Evolutionary conservation across 2,113 vertebrate genomes (phyloP), one percentile per base, ranked within the genome.

Genomic region (Boleophthalmus pectinirostris): DNA sequence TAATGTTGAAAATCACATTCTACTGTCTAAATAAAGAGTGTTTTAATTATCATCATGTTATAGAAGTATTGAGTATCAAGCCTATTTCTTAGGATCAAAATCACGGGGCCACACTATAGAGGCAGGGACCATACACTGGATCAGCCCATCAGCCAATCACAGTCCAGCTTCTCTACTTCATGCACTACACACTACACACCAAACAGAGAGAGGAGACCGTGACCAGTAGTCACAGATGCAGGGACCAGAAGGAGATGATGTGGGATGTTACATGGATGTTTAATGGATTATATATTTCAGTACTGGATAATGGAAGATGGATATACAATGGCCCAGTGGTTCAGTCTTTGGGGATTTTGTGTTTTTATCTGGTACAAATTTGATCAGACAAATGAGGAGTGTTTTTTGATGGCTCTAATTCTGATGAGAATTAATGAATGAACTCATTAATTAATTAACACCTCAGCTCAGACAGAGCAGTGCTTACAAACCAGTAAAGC

Each of bases 161-260:
- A 29, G 25, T 53, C 11, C 13, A n/a, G 46, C 16, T 21, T 12
- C 23, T 58, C 23, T 69, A 57, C 67, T 38, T 63, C 81, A 78
- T 82, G 80, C 86, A 77, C 56, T 74, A 74, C 45, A 69, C 71
- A 43, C 20, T 35, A 33, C n/a, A 67, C 61, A 81, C 61, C 60
- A 35, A 25, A n/a, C 14, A 56, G 70, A 57, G 21, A 57, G 65
- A 67, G 21, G 73, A 49, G 76, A 60, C 72, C 70, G 61, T 33
- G 12, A 51, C 43, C 24, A 66, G 35, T 43, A 49, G 78, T 79
- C 83, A 85, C 78, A 63, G 23, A 16, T 15, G 8, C 61, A 21
- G 74, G 70, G 47, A 20, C 47, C 10, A 43, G 10, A 16, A 11
- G 38, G 38, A 43, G 8, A 68, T 56, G 56, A 29, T 24, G 64